Evolutionary conservation across 1,140 invertebrate genomes (phyloP), one percentile per base, ranked within the genome.

Genomic region (Brachionus paranguensis): DNA sequence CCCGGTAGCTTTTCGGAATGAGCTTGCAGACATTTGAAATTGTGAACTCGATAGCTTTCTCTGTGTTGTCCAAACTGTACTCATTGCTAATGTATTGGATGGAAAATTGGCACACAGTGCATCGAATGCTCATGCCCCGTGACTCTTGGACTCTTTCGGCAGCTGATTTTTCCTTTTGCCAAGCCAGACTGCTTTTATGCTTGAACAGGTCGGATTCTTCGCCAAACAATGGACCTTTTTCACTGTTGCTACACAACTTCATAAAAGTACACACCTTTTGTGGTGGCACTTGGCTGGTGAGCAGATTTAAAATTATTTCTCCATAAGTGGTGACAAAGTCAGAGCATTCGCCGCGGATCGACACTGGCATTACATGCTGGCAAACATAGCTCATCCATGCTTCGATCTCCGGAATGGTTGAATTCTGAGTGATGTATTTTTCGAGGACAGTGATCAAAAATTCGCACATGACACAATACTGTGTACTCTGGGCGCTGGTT

Each of bases 391-490:
- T 41, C 41, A 84, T 33, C 33, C 33, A 43, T 50, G 27, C 27
- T n/a, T 84, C 65, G 12, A 84, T 55, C 50, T 84, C 64, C 12
- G 65, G 45, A 50, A 37, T 50, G 0, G 81, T 53, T 14, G 81
- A 84, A 24, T 84, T 84, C 20, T 45, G 17, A 10, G 24, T 53
- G 10, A 84, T 84, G 37, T 84, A 84, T 70, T 84, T 53, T 11
- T 43, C 81, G 0, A 72, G 20, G 5, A 70, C 81, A 37, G 43
- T 70, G 10, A 84, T 84, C 24, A 84, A 47, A 37, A 70, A 84
- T 55, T 84, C 64, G 14, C 81, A 84, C 8, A 84, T 50, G 12
- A 72, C 64, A 74, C 81, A 84, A 64, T 41, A 20, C 41, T 60
- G 37, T 12, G 24, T 37, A 24, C 8, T 60, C 27, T 53, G 20